These are phyloP conservation scores for Laothoe populi DNA, from an alignment of 2,888 invertebrate species.

Conservation along the genomic window DNA sequence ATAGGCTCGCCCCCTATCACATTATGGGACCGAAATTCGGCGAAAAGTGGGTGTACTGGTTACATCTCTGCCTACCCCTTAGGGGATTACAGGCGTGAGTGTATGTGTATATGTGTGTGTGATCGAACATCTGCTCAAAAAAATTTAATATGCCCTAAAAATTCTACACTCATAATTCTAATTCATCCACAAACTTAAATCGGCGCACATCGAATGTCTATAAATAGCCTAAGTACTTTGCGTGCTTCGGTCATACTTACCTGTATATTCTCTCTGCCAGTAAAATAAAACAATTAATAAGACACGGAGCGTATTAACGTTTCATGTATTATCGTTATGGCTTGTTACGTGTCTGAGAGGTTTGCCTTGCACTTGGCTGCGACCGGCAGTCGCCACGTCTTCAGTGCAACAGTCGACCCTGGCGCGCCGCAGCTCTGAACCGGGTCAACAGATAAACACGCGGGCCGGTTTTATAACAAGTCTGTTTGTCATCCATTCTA, in stretches of 20 bases:
- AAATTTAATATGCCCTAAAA: neutral
- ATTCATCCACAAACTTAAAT: neutral
- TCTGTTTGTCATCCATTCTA: slow-evolving; percentile 35
- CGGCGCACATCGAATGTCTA: neutral
- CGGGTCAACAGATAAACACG: slow-evolving; percentile 50
- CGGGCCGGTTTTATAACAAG: slow-evolving; percentile 42
- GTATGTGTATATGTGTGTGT: too few relatives aligned
- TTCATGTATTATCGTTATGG: slow-evolving; percentile 47
- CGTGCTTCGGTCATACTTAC: slow-evolving; percentile 8
- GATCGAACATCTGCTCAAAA: too few relatives aligned
- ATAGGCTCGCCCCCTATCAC: too few relatives aligned
- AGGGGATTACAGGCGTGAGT: too few relatives aligned
- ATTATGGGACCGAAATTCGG: too few relatives aligned
- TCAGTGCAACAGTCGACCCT: slow-evolving; percentile 72
- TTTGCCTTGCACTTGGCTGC: slow-evolving; percentile 69
- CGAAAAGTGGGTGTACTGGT: too few relatives aligned
- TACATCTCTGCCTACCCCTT: too few relatives aligned
- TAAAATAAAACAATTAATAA: slow-evolving; percentile 21
- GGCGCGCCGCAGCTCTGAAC: slow-evolving; percentile 42
- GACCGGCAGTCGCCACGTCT: slow-evolving; percentile 49
- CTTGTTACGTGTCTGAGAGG: slow-evolving; percentile 65
- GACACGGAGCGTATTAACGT: slow-evolving; percentile 17
- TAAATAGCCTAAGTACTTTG: neutral
- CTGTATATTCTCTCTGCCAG: neutral
- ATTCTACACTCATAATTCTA: neutral